These are phyloP conservation scores for Amblyteles armatorius DNA, from an alignment of 2,888 invertebrate genomes.

Conservation along the genomic window DNA sequence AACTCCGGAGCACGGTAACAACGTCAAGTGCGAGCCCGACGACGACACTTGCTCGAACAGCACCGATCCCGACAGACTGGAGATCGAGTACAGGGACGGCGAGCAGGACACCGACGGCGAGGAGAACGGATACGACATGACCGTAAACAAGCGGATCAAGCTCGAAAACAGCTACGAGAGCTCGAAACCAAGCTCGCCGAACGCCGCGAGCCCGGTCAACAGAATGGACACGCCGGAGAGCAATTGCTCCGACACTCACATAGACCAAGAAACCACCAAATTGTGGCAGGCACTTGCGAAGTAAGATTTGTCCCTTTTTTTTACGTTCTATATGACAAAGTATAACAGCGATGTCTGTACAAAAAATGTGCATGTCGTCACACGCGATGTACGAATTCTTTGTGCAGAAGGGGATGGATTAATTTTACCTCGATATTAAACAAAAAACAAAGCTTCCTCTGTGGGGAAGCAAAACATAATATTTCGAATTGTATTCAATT, in stretches of 20 bases:
- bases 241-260: conserved; percentile 82
- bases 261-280: conserved; percentile 82
- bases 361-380: no score
- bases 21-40: conserved; percentile 85
- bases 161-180: conserved; percentile 76
- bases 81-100: conserved; percentile 87
- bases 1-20: conserved; percentile 50
- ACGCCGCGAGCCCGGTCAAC: conserved; percentile 80
- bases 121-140: conserved; percentile 82
- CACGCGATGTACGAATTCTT: no score
- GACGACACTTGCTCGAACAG: conserved; percentile 89
- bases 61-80: conserved; percentile 91
- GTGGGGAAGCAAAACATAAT: background rate
- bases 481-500: background rate
- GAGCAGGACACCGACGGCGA: conserved; percentile 80
- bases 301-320: conserved; percentile 69
- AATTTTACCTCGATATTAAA: no score
- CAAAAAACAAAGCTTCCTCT: no score
- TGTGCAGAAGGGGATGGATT: no score
- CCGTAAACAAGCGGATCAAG: conserved; percentile 78
- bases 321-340: background rate
- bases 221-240: conserved; percentile 84
- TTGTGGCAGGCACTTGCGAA: conserved; percentile 81
- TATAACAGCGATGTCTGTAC: background rate
- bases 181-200: conserved; percentile 77